These are phyloP conservation scores for Passerina amoena DNA, from an alignment of 2,113 vertebrate species.

Conservation along the genomic window DNA sequence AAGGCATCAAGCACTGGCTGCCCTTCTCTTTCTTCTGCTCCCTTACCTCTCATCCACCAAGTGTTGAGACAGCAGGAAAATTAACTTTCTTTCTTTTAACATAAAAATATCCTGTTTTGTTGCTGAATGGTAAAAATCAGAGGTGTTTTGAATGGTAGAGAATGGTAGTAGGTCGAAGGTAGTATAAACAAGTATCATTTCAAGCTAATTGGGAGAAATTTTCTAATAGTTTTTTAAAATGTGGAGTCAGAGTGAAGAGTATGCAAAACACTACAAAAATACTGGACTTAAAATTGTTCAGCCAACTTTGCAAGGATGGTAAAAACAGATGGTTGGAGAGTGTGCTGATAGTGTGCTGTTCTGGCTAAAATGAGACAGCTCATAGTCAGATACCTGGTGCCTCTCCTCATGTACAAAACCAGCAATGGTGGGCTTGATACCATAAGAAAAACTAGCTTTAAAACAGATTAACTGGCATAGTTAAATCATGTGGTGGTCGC, in stretches of 20 bases:
- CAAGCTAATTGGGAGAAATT: neutral
- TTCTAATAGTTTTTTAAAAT: neutral
- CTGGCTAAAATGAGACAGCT: neutral
- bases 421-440: neutral
- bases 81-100: neutral
- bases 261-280: neutral
- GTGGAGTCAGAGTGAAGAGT: neutral
- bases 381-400: neutral
- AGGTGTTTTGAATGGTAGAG: neutral
- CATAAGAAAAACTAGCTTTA: neutral
- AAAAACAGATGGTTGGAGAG: constrained; percentile 44
- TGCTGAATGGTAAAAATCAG: neutral
- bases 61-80: neutral
- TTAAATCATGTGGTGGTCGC: neutral
- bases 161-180: neutral
- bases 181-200: neutral
- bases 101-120: neutral
- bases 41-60: neutral
- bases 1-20: neutral
- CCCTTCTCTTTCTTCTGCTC: neutral
- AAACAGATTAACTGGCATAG: neutral
- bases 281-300: neutral
- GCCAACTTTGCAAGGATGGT: neutral
- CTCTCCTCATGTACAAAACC: neutral
- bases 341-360: constrained; percentile 6